phyloP scores from a whole-genome alignment of 2,797 vertebrate species.

The Myotis daubentonii region DNA sequence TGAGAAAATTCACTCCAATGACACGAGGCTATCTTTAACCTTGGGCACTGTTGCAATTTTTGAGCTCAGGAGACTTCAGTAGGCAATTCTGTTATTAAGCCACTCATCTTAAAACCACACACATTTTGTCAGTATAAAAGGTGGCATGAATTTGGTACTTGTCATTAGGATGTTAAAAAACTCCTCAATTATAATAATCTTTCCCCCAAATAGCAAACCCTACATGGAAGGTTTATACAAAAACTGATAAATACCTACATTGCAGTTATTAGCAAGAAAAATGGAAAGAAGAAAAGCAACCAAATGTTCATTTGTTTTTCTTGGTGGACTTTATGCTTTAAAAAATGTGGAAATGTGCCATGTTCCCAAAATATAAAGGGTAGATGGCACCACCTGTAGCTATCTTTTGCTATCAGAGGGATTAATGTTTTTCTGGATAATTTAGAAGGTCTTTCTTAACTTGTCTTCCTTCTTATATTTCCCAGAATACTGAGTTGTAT shows the following conservation, averaged over 20 bases:
- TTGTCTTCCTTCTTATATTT: slow-evolving; percentile 38
- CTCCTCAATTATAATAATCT: slow-evolving; percentile 6
- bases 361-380: slow-evolving; percentile 3
- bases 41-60: slow-evolving; percentile 9
- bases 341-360: slow-evolving; percentile 4
- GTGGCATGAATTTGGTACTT: background rate
- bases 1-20: slow-evolving; percentile 51
- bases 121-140: slow-evolving; percentile 40
- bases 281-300: slow-evolving; percentile 7
- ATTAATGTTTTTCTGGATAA: slow-evolving; percentile 1
- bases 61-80: slow-evolving; percentile 37
- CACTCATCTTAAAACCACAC: slow-evolving; percentile 41
- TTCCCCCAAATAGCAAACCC: background rate
- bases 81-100: slow-evolving; percentile 40
- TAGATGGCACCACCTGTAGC: background rate
- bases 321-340: background rate
- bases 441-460: slow-evolving; percentile 4
- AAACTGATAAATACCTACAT: background rate
- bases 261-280: slow-evolving; percentile 28
- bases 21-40: background rate
- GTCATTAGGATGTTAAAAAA: slow-evolving; percentile 9
- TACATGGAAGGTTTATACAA: background rate
- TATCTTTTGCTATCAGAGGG: background rate
- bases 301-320: background rate
- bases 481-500: background rate